These are phyloP conservation scores for Nomada fucata DNA, from an alignment of 2,888 invertebrate species.

Conservation along the genomic window DNA sequence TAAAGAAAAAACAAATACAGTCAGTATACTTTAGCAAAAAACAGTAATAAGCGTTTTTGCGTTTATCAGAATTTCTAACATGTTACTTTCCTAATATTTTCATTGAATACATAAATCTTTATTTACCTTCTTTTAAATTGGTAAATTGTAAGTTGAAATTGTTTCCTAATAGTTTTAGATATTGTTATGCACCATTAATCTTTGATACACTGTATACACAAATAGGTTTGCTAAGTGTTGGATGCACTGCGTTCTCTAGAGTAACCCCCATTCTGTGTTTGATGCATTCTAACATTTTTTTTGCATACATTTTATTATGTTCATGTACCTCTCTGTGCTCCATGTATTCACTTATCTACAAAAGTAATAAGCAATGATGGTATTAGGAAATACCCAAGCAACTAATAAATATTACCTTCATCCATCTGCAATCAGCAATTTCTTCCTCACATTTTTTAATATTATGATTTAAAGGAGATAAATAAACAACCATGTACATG, in stretches of 20 bases:
- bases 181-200: conserved; percentile 17
- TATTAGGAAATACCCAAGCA: conserved; percentile 1
- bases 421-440: conserved; percentile 92
- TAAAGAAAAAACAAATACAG: too few species aligned
- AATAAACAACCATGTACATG: conserved; percentile 91
- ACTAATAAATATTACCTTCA: conserved; percentile 86
- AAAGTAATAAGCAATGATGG: conserved; percentile 40
- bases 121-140: too few species aligned
- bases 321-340: conserved; percentile 90
- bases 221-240: conserved; percentile 84
- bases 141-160: not conserved
- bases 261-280: conserved; percentile 87
- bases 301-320: conserved; percentile 89
- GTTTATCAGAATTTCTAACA: too few species aligned
- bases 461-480: conserved; percentile 88
- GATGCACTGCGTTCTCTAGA: conserved; percentile 85
- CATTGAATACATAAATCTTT: too few species aligned
- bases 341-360: conserved; percentile 87
- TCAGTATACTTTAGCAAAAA: too few species aligned
- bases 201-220: conserved; percentile 75
- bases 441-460: conserved; percentile 91
- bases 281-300: conserved; percentile 88
- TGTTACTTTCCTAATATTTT: too few species aligned
- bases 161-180: not conserved
- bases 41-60: too few species aligned